Evolutionary conservation across 2,888 invertebrate genomes (phyloP).

Genomic region (Acholoe squamosa): DNA sequence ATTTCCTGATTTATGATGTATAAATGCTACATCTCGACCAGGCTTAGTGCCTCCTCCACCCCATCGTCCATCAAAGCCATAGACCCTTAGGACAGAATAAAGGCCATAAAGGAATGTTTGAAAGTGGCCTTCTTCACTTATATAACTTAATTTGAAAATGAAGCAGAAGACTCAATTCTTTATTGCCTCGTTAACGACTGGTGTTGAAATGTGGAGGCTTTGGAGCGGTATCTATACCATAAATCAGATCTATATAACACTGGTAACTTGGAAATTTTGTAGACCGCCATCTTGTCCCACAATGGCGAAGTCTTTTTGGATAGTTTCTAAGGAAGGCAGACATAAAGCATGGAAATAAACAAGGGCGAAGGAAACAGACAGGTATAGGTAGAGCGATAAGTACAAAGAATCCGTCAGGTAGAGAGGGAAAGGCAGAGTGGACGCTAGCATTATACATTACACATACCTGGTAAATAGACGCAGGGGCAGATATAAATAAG

Average conservation of each 20-base stretch:
- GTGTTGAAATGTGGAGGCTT: background rate
- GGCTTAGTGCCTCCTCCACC: background rate
- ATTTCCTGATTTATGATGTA: background rate
- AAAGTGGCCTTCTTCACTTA: background rate
- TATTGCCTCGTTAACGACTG: conserved; percentile 12
- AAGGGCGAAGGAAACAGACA: too few relatives aligned
- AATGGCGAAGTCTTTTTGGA: too few relatives aligned
- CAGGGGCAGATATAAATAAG: too few relatives aligned
- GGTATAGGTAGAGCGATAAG: too few relatives aligned
- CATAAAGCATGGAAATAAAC: too few relatives aligned
- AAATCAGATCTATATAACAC: background rate
- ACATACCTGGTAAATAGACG: too few relatives aligned
- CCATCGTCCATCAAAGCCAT: background rate
- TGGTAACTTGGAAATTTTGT: too few relatives aligned
- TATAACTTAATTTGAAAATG: conserved; percentile 1
- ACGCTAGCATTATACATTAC: too few relatives aligned
- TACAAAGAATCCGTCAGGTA: too few relatives aligned
- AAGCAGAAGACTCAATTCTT: background rate
- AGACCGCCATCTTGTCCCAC: too few relatives aligned
- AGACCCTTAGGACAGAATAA: background rate
- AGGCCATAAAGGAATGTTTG: background rate
- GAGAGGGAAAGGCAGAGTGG: too few relatives aligned
- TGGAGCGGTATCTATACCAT: background rate
- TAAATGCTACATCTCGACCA: background rate
- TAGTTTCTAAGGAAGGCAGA: too few relatives aligned